A percentile compares a stretch with the other conserved stretches of the same genome.
These are phyloP conservation scores for Mus spretus DNA, from an alignment of 2,797 vertebrate species.

Conservation along the genomic window DNA sequence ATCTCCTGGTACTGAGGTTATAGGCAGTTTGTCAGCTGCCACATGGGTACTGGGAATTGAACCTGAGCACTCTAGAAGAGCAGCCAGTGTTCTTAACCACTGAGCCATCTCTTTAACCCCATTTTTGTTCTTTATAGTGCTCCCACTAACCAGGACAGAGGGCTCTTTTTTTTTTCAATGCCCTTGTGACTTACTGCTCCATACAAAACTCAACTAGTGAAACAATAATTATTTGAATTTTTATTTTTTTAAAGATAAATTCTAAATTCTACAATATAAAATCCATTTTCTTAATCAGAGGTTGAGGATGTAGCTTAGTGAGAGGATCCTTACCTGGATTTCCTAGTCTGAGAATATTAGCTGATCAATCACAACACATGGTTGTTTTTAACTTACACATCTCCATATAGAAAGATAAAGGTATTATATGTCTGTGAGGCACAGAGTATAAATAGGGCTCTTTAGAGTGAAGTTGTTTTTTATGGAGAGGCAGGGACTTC, in stretches of 20 bases:
- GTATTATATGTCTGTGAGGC: background rate
- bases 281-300: background rate
- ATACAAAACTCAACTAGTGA: constrained; percentile 10
- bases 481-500: background rate
- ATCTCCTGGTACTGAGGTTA: background rate
- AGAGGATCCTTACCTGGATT: background rate
- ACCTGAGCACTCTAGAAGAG: background rate
- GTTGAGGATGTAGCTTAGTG: background rate
- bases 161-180: background rate
- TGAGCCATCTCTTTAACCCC: background rate
- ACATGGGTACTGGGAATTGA: background rate
- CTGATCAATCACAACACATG: background rate
- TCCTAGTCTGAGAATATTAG: constrained; percentile 32
- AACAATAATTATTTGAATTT: constrained; percentile 48
- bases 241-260: constrained; percentile 57
- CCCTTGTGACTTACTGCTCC: background rate
- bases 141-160: background rate
- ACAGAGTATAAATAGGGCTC: background rate
- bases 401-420: background rate
- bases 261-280: background rate
- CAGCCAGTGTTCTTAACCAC: background rate
- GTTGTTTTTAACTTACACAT: constrained; percentile 44
- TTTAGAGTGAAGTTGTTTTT: background rate
- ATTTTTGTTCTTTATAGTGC: constrained; percentile 31
- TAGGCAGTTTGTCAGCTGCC: background rate